Conservation (phyloP, 2,113 vertebrate genomes). For the Danio rerio region GRCz12tu NC_133198.1:22206501-22207000, state of each 20-base stretch:
- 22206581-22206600: too few relatives aligned
- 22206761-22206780: not conserved
- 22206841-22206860: constrained; percentile 38
- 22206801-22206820: not conserved
- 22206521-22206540: too few relatives aligned
- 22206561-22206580: too few relatives aligned
- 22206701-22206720: not conserved
- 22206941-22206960: constrained; percentile 53
- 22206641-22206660: too few relatives aligned
- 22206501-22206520: too few relatives aligned
- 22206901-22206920: constrained; percentile 14
- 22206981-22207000: constrained; percentile 54
- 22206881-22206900: constrained; percentile 46
- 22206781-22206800: not conserved
- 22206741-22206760: not conserved
- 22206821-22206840: constrained; percentile 7
- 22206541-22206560: too few relatives aligned
- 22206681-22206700: too few relatives aligned
- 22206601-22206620: too few relatives aligned
- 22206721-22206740: not conserved
- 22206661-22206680: too few relatives aligned
- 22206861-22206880: constrained; percentile 49
- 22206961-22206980: constrained; percentile 40
- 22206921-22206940: constrained; percentile 42
- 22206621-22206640: too few relatives aligned